These are phyloP conservation scores for Eupithecia insigniata DNA, from an alignment of 2,888 invertebrate genomes.

Conservation along the genomic window DNA sequence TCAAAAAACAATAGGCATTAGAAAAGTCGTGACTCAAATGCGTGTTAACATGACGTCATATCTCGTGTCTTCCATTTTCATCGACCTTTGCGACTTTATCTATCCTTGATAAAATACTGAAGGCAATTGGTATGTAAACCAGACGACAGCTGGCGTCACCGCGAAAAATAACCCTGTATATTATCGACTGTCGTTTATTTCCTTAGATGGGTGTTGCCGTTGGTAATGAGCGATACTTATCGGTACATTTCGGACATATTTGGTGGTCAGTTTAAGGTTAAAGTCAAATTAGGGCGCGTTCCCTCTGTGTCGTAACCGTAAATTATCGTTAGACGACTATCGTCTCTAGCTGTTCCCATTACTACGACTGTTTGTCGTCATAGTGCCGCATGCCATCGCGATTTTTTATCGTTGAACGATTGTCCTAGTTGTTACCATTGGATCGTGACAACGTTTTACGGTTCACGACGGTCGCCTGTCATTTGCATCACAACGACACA, in stretches of 20 bases:
- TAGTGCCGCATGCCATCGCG: too few species aligned
- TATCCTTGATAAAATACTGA: constrained; percentile 37
- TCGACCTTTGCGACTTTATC: constrained; percentile 39
- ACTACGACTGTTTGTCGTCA: too few species aligned
- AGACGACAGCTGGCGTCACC: constrained; percentile 41
- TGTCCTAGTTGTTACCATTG: too few species aligned
- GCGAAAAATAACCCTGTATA: constrained; percentile 38
- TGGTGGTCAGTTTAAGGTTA: neutral
- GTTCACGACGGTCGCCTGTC: too few species aligned
- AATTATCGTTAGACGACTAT: too few species aligned
- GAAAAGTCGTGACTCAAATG: constrained; percentile 42
- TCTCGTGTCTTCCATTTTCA: constrained; percentile 44
- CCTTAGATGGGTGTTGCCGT: constrained; percentile 29
- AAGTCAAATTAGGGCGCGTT: neutral
- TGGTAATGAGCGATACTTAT: constrained; percentile 24
- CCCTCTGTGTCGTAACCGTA: too few species aligned
- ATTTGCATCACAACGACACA: too few species aligned
- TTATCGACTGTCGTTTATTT: constrained; percentile 32
- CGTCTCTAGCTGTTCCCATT: too few species aligned
- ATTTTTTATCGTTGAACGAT: too few species aligned
- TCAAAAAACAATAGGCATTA: constrained; percentile 33
- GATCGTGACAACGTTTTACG: too few species aligned
- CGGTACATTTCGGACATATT: neutral
- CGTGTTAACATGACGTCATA: constrained; percentile 41
- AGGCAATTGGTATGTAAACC: constrained; percentile 36